Percentiles rank a stretch among this genome's conserved stretches.
Conservation (phyloP, 2,113 vertebrate species). For the Psittacara wagleri region DNA sequence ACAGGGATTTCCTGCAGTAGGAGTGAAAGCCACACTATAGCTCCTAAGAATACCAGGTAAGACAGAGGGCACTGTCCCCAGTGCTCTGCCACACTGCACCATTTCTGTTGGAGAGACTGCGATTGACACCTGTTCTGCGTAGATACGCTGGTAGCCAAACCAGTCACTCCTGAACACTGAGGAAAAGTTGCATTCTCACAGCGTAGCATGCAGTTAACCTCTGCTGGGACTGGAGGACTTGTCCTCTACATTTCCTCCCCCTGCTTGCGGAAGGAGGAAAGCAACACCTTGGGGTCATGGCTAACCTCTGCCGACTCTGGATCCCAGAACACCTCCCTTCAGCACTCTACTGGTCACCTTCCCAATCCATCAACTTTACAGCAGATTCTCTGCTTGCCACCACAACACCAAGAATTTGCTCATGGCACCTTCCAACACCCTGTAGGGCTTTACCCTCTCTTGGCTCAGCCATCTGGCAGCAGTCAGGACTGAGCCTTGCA, state of each 20-base stretch:
- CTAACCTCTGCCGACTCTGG: background rate
- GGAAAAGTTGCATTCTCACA: background rate
- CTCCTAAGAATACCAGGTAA: background rate
- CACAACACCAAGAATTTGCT: background rate
- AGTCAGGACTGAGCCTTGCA: background rate
- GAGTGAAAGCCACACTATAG: background rate
- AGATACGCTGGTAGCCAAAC: background rate
- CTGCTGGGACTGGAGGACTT: background rate
- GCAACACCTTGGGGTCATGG: background rate
- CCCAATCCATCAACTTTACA: background rate
- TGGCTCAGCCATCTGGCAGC: background rate
- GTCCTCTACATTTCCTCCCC: background rate
- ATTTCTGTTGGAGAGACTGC: background rate
- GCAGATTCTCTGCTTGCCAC: background rate
- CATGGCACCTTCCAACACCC: background rate
- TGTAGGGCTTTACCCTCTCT: background rate
- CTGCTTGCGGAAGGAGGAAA: background rate
- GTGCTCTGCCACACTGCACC: background rate
- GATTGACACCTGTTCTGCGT: fast-evolving
- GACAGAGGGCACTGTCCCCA: background rate
- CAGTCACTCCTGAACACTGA: fast-evolving
- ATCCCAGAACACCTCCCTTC: background rate
- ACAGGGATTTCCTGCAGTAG: background rate
- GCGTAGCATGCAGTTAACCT: background rate
- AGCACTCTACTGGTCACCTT: background rate